These are phyloP conservation scores for Venusia cambrica DNA, from an alignment of 2,888 invertebrate species.

Conservation along the genomic window DNA sequence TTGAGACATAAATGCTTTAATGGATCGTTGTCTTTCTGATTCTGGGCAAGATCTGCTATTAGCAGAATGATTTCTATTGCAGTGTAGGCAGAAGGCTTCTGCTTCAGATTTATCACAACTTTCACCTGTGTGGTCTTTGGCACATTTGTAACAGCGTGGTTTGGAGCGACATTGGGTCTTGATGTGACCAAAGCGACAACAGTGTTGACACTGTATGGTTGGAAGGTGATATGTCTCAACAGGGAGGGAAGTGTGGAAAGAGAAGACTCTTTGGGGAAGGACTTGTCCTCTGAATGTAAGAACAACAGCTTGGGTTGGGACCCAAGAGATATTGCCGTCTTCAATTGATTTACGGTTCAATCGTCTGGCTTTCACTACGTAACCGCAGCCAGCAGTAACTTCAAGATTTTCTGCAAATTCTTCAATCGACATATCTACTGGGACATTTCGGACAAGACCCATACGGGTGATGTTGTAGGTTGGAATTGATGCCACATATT, in stretches of 20 bases:
- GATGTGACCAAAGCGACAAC: constrained; percentile 30
- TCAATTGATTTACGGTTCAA: not conserved
- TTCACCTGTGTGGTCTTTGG: constrained; percentile 19
- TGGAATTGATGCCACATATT: too few species aligned
- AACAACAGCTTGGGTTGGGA: constrained; percentile 8
- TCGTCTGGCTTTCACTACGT: not conserved
- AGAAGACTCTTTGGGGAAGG: constrained; percentile 1
- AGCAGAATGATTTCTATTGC: constrained; percentile 23
- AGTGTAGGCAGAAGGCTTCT: constrained; percentile 15
- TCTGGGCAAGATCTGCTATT: constrained; percentile 24
- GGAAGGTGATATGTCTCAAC: constrained; percentile 1
- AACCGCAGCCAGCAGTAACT: not conserved
- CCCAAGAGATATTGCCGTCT: not conserved
- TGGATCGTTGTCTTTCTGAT: constrained; percentile 20
- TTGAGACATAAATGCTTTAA: constrained; percentile 27
- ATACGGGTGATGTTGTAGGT: too few species aligned
- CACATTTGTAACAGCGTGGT: constrained; percentile 26
- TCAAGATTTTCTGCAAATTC: too few species aligned
- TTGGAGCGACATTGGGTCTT: constrained; percentile 27
- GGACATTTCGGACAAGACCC: too few species aligned
- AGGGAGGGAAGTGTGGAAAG: constrained; percentile 1
- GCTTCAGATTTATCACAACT: constrained; percentile 10
- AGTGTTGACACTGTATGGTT: constrained; percentile 13
- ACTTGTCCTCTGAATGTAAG: constrained; percentile 7
- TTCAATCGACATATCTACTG: too few species aligned